A percentile compares a stretch with the other conserved stretches of the same genome.
These are phyloP conservation scores for Myrmecobius fasciatus DNA, from an alignment of 2,113 vertebrate genomes.

Conservation along the genomic window DNA sequence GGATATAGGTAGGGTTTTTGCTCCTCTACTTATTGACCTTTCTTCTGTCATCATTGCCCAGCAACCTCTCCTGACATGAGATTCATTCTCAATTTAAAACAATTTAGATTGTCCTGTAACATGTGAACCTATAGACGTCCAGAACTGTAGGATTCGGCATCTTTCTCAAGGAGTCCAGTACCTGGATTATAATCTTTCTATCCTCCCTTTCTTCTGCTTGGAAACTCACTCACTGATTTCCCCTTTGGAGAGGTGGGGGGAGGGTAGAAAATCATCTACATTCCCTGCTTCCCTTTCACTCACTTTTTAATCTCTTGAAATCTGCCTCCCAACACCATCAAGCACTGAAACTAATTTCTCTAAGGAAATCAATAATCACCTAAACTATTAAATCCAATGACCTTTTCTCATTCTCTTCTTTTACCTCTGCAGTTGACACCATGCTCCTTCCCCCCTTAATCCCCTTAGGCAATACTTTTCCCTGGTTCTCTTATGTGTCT, in stretches of 20 bases:
- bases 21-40: background rate
- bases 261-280: background rate
- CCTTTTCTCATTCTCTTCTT: background rate
- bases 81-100: background rate
- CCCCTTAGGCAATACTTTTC: background rate
- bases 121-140: background rate
- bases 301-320: background rate
- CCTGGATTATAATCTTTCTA: background rate
- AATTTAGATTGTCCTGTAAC: background rate
- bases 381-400: background rate
- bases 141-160: background rate
- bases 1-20: background rate
- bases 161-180: background rate
- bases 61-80: background rate
- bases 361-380: background rate
- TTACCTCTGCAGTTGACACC: background rate
- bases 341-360: background rate
- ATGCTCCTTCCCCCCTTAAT: background rate
- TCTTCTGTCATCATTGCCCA: background rate
- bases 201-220: background rate
- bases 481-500: background rate
- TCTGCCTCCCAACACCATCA: background rate
- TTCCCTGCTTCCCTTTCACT: background rate
- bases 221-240: background rate
- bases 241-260: background rate